Evolutionary conservation across 2,113 vertebrate species (phyloP).

Genomic region (Aptenodytes forsteri): DNA sequence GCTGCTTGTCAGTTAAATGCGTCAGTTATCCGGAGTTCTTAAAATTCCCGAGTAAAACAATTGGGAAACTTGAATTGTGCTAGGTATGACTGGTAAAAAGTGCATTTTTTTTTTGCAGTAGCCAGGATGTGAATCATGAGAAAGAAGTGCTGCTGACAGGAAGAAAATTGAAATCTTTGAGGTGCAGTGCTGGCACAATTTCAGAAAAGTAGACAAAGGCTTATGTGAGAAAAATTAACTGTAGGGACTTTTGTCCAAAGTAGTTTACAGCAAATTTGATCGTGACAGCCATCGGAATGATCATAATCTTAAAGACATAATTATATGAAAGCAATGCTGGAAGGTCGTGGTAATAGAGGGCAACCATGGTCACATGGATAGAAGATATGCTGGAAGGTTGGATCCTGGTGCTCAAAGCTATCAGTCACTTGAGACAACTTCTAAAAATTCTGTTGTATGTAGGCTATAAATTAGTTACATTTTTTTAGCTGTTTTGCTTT

Average conservation of each 20-base stretch:
- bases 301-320: neutral
- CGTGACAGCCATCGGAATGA: neutral
- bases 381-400: neutral
- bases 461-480: neutral
- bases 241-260: neutral
- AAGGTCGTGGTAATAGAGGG: neutral
- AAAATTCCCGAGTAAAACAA: neutral
- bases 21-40: neutral
- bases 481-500: neutral
- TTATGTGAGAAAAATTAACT: neutral
- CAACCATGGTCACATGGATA: neutral
- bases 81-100: neutral
- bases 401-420: neutral
- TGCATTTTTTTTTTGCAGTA: neutral
- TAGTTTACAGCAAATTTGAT: neutral
- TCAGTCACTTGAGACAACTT: neutral
- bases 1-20: neutral
- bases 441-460: neutral
- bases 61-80: neutral
- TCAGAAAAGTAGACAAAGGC: conserved; percentile 32
- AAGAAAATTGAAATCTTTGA: conserved; percentile 37
- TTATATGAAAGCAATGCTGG: neutral
- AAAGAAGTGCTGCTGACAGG: conserved; percentile 8
- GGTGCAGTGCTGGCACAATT: conserved; percentile 30
- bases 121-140: neutral